Evolutionary conservation across 2,113 vertebrate genomes (phyloP).

Genomic region (Neolamprologus toae): DNA sequence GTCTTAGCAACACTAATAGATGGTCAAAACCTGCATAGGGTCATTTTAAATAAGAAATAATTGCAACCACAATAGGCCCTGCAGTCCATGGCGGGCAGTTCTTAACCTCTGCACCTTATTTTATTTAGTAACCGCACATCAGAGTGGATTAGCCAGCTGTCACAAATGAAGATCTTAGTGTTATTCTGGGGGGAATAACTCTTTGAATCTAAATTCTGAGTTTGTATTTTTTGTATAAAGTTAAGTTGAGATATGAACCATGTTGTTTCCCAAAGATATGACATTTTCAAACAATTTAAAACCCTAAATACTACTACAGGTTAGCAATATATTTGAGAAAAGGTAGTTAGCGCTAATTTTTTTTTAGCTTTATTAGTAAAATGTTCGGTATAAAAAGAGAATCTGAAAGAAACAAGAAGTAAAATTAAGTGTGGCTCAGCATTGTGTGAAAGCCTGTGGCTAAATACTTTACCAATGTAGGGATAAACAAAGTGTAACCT

Average conservation of each 20-base stretch:
- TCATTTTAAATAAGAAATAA: not conserved
- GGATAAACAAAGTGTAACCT: not conserved
- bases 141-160: not conserved
- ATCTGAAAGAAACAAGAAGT: not conserved
- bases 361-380: not conserved
- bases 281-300: not conserved
- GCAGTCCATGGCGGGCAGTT: not conserved
- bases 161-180: not conserved
- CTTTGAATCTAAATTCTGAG: not conserved
- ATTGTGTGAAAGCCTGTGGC: not conserved
- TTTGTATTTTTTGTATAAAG: not conserved
- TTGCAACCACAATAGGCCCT: not conserved
- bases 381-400: rapidly evolving
- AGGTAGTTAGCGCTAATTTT: rapidly evolving
- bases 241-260: not conserved
- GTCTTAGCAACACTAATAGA: not conserved
- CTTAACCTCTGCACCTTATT: not conserved
- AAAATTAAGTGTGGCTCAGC: not conserved
- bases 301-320: not conserved
- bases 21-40: not conserved
- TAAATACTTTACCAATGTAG: not conserved
- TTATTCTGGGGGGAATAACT: not conserved
- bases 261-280: rapidly evolving
- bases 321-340: not conserved
- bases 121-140: not conserved